These are phyloP conservation scores for Linepithema humile DNA, from an alignment of 1,140 invertebrate species.

Conservation along the genomic window DNA sequence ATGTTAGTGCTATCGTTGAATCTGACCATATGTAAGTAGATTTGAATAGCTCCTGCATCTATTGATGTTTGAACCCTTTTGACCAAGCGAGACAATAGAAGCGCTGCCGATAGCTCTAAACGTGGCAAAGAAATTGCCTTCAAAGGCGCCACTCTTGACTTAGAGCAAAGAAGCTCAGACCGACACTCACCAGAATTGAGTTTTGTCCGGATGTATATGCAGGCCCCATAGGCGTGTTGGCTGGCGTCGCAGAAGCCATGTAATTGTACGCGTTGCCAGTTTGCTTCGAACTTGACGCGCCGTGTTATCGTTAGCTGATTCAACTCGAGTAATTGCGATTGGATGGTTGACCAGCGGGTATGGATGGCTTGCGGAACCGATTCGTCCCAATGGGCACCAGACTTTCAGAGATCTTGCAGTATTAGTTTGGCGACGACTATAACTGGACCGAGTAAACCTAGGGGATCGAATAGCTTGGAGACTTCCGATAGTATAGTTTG, in stretches of 20 bases:
- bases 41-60: neutral
- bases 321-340: fast-evolving
- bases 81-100: slow-evolving; percentile 64
- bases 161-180: slow-evolving; percentile 66
- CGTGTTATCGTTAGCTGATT: neutral
- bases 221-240: slow-evolving; percentile 55
- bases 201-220: slow-evolving; percentile 61
- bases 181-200: neutral
- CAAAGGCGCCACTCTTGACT: slow-evolving; percentile 61
- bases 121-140: slow-evolving; percentile 65
- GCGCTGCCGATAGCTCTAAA: slow-evolving; percentile 71
- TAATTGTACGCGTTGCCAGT: neutral
- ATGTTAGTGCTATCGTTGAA: neutral
- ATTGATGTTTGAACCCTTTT: too few species aligned
- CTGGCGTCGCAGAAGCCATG: slow-evolving; percentile 66
- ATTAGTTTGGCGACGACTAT: neutral
- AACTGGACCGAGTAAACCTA: neutral
- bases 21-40: neutral
- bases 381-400: neutral
- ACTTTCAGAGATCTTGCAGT: neutral
- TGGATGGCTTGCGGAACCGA: neutral
- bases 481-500: neutral
- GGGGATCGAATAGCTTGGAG: neutral
- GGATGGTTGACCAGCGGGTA: neutral
- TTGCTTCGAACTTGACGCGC: neutral